Percentiles rank a stretch among this genome's conserved stretches.
Evolutionary conservation across 2,113 vertebrate species (phyloP).

Genomic region (Todiramphus chloris): DNA sequence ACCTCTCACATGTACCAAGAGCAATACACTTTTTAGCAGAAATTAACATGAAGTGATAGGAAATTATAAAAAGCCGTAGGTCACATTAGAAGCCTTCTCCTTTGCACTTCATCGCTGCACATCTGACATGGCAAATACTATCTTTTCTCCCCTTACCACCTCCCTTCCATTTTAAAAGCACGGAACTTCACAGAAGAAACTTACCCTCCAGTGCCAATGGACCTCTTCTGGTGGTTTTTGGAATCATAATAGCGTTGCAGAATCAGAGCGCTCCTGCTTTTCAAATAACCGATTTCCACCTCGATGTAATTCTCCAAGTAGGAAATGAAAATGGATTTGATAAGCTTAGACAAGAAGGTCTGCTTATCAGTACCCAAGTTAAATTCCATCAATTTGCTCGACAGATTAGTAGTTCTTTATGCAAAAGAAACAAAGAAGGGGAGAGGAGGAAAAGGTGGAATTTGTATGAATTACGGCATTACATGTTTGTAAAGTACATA

Average conservation of each 20-base stretch:
- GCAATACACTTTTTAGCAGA: conserved; percentile 8
- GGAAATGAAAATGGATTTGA: conserved; percentile 96
- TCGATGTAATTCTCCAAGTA: conserved; percentile 99
- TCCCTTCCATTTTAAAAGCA: not conserved
- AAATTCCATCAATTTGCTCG: conserved; percentile 95
- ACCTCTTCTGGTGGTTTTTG: conserved; percentile 98
- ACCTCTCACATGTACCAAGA: conserved; percentile 42
- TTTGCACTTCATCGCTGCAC: not conserved
- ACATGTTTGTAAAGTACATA: conserved; percentile 10
- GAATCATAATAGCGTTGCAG: conserved; percentile 98
- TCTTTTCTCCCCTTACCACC: not conserved
- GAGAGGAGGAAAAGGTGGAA: conserved; percentile 39
- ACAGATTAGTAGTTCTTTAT: conserved; percentile 90
- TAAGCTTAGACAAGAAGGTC: conserved; percentile 97
- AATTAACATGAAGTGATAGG: not conserved
- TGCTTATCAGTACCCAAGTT: conserved; percentile 99
- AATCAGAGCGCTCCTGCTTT: conserved; percentile 91
- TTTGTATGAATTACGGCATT: conserved; percentile 39
- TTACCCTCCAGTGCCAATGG: conserved; percentile 92
- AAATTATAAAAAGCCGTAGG: not conserved
- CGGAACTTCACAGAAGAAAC: conserved; percentile 19
- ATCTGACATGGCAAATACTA: not conserved
- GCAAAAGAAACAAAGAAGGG: conserved; percentile 63
- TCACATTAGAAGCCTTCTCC: not conserved
- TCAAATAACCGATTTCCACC: conserved; percentile 94